phyloP scores from a whole-genome alignment of 2,113 vertebrate species.

The Platanista minor region DNA sequence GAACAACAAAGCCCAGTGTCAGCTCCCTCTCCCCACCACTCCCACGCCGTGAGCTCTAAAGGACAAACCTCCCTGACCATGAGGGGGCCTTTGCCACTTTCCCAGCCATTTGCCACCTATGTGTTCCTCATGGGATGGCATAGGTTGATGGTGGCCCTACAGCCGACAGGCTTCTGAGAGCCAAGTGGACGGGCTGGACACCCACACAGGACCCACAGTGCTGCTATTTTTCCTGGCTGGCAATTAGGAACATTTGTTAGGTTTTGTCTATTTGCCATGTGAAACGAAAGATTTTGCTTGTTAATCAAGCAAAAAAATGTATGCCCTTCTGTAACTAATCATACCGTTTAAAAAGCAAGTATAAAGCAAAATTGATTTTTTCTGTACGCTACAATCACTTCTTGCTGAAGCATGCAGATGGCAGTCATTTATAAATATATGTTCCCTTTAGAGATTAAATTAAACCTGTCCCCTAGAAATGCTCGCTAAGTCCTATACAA shows the following conservation, averaged over 20 bases:
- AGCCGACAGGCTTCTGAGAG: not conserved
- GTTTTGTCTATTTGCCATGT: not conserved
- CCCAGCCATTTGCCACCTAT: not conserved
- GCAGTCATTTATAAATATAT: not conserved
- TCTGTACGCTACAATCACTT: not conserved
- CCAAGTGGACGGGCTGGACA: not conserved
- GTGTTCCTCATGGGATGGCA: rapidly evolving
- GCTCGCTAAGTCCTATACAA: not conserved
- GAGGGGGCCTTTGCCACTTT: not conserved
- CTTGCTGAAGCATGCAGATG: not conserved
- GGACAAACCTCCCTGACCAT: not conserved
- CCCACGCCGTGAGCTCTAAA: not conserved
- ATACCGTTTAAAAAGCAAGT: not conserved
- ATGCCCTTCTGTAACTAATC: not conserved
- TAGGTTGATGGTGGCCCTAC: not conserved
- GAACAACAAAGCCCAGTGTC: rapidly evolving
- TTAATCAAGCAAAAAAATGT: conserved; percentile 20
- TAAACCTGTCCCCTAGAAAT: not conserved
- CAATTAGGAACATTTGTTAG: not conserved
- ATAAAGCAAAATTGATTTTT: not conserved
- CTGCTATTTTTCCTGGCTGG: not conserved
- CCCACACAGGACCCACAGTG: rapidly evolving
- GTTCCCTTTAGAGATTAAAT: not conserved
- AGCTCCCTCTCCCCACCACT: not conserved
- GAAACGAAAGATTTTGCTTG: not conserved